These are phyloP conservation scores for Diorhabda carinulata DNA, from an alignment of 1,140 invertebrate genomes.

Conservation along the genomic window DNA sequence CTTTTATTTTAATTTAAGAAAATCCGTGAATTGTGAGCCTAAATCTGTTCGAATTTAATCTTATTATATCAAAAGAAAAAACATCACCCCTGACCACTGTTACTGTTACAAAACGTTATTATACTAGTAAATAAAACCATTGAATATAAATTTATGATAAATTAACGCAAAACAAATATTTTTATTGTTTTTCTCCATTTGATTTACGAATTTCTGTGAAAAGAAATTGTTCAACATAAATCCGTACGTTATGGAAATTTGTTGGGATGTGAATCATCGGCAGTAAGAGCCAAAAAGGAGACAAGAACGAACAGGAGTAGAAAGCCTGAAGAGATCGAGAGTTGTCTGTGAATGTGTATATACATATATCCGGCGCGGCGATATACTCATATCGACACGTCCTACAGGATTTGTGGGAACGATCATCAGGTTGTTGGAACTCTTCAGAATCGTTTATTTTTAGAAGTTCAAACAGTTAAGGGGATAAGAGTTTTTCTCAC, in stretches of 20 bases:
- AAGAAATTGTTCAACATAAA: background rate
- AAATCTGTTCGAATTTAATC: no score
- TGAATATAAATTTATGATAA: no score
- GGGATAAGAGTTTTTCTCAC: background rate
- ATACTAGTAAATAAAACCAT: no score
- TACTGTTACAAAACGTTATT: no score
- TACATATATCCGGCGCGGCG: background rate
- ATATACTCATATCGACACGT: slow-evolving; percentile 2
- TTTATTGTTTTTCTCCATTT: no score
- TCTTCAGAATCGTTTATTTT: background rate
- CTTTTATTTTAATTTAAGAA: no score
- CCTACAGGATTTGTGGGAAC: slow-evolving; percentile 1
- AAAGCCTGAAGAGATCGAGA: background rate
- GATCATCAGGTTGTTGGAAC: background rate
- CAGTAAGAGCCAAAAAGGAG: background rate
- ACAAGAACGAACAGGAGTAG: background rate
- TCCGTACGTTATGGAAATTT: background rate
- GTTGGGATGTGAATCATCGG: background rate
- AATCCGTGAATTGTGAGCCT: no score
- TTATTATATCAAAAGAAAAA: no score
- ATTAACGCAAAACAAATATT: no score
- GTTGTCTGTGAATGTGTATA: background rate
- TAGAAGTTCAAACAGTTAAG: background rate
- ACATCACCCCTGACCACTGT: no score
- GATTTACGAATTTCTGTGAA: no score